These are phyloP conservation scores for Centrocercus urophasianus DNA, from an alignment of 2,113 vertebrate genomes.

Conservation along the genomic window DNA sequence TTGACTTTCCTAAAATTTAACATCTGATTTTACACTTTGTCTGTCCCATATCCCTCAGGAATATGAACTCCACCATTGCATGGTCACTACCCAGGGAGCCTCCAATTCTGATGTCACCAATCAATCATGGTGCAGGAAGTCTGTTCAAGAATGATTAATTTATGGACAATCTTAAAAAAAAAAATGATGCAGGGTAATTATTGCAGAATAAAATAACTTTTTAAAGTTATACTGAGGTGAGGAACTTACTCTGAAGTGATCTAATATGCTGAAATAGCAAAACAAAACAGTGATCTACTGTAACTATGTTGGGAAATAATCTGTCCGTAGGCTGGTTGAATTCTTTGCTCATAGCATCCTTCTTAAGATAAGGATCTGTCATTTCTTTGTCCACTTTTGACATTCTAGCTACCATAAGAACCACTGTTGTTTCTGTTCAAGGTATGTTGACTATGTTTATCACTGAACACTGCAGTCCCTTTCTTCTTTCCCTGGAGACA, in stretches of 20 bases:
- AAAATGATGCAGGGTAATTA: not conserved
- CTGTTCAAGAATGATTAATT: not conserved
- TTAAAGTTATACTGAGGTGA: not conserved
- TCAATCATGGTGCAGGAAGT: not conserved
- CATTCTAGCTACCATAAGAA: not conserved
- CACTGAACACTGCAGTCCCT: not conserved
- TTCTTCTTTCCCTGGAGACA: not conserved
- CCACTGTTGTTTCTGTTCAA: not conserved
- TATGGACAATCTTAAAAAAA: not conserved
- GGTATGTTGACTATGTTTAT: not conserved
- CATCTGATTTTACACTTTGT: too few relatives aligned
- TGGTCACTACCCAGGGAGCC: too few relatives aligned
- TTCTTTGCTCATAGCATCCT: not conserved
- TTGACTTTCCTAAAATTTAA: too few relatives aligned
- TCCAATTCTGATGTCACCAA: too few relatives aligned
- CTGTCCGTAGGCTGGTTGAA: not conserved
- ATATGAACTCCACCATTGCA: too few relatives aligned
- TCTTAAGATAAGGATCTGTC: not conserved
- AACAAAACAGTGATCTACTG: not conserved
- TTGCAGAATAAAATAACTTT: not conserved
- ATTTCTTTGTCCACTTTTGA: not conserved
- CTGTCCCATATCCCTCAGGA: too few relatives aligned
- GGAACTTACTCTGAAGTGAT: not conserved
- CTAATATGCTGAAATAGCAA: not conserved
- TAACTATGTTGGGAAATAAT: not conserved